Evolutionary conservation across 2,113 vertebrate genomes (phyloP), one percentile per base, ranked within the genome.

Genomic region (Sorex araneus): DNA sequence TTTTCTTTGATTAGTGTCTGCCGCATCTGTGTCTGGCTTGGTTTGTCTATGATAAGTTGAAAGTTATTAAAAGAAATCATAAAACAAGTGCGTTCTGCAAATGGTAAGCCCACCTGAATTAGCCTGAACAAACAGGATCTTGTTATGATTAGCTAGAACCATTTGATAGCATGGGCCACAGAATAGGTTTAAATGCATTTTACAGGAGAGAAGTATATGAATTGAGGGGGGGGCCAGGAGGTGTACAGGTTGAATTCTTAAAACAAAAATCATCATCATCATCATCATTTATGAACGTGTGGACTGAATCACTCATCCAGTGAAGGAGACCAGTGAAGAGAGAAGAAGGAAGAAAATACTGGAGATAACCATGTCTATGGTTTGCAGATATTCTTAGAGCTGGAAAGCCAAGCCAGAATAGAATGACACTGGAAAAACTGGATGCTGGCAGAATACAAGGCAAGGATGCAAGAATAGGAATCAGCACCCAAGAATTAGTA

Each of bases 111-210:
- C 43, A 25, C 1, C 36, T 27, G 8, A 13, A 45, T 15, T 5
- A 13, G 6, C 21, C 67, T 30, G 21, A 7, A 0, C 32, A 4
- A 5, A 0, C 40, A 4, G 1, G 28, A 8, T 60, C 18, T 19
- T 23, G 13, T 50, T 50, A 50, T 60, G 19, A 15, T 25, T 12
- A 50, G 3, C 27, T 1, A 63, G 78, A 3, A 30, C 25, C 47
- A 21, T 54, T 27, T 6, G 4, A 70, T 8, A 32, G 1, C 12
- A 15, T 23, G 8, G 25, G 10, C 34, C 54, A 40, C 28, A 67
- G 34, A 66, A 47, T 10, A 12, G 57, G 13, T 34, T 36, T 18
- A n/a, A 30, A 13, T 30, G 40, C 21, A 27, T 25, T 63, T 76
- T 67, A n/a, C 32, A 4, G 40, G 11, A 34, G 19, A 43, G 36